phyloP scores from a whole-genome alignment of 2,888 invertebrate species.

The Onthophagus sagittarius region DNA sequence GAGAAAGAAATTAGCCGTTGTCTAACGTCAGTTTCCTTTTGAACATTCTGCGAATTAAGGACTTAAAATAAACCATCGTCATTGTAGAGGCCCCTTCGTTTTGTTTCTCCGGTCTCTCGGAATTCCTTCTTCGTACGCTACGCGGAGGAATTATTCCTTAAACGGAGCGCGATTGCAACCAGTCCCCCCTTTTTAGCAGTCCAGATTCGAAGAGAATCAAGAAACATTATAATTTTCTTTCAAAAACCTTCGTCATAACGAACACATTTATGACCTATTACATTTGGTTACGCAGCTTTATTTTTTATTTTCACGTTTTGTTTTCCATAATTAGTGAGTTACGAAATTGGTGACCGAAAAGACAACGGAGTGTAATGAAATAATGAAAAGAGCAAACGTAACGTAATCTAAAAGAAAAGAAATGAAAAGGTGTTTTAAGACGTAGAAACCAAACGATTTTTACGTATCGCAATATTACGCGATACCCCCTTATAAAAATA shows the following conservation, averaged over 20 bases:
- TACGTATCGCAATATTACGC: background rate
- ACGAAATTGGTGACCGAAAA: background rate
- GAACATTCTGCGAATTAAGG: background rate
- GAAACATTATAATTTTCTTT: background rate
- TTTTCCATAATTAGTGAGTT: background rate
- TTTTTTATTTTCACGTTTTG: too few species aligned
- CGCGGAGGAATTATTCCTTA: background rate
- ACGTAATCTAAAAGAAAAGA: background rate
- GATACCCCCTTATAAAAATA: too few species aligned
- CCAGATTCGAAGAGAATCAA: background rate
- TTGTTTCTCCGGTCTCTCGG: background rate
- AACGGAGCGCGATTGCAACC: background rate
- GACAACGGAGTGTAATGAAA: background rate
- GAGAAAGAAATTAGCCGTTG: background rate
- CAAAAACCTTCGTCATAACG: background rate
- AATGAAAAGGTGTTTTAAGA: background rate
- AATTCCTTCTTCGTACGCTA: background rate
- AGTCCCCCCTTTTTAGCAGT: background rate
- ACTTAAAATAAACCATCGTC: background rate
- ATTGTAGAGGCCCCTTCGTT: background rate
- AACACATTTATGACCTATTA: background rate
- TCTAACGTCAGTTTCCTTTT: background rate
- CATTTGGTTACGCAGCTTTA: background rate
- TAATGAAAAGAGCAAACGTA: background rate
- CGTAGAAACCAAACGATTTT: background rate